A percentile compares a stretch with the other conserved stretches of the same genome.
Evolutionary conservation across 2,888 invertebrate genomes (phyloP).

Genomic region (Eristalis arbustorum): DNA sequence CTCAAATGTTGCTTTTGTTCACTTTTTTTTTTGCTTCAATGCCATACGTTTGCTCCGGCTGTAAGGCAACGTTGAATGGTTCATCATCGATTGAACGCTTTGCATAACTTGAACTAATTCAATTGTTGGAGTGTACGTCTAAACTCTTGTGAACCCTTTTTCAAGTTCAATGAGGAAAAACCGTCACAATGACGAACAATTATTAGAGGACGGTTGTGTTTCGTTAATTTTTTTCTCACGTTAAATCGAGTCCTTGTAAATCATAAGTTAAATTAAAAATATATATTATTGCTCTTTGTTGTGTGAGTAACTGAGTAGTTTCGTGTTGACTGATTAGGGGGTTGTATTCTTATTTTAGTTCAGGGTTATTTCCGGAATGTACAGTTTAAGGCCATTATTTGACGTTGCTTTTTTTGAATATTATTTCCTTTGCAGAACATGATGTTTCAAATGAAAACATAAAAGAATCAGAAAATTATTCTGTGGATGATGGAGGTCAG

Average conservation of each 20-base stretch:
- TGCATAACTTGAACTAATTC: constrained; percentile 22
- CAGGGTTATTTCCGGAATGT: not conserved
- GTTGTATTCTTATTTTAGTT: too few species aligned
- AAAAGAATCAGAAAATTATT: constrained; percentile 24
- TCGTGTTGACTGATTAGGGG: too few species aligned
- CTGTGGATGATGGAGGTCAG: constrained; percentile 48
- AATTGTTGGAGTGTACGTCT: constrained; percentile 11
- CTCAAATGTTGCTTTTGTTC: not conserved
- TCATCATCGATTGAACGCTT: constrained; percentile 2
- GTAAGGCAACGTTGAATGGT: not conserved
- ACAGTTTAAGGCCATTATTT: not conserved
- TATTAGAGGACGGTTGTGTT: too few species aligned
- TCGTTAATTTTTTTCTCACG: not conserved
- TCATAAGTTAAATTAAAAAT: too few species aligned
- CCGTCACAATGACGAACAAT: not conserved
- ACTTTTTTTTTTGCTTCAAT: not conserved
- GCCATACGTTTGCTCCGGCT: not conserved
- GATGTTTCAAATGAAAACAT: constrained; percentile 41
- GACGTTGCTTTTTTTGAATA: not conserved
- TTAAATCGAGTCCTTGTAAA: too few species aligned
- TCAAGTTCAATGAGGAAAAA: constrained; percentile 34
- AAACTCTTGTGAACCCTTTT: constrained; percentile 1
- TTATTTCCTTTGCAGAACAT: constrained; percentile 24
- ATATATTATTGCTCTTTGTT: too few species aligned
- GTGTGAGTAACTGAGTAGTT: too few species aligned